Evolutionary conservation across 2,113 vertebrate species (phyloP), one percentile per base, ranked within the genome.

Genomic region (Axis porcinus): DNA sequence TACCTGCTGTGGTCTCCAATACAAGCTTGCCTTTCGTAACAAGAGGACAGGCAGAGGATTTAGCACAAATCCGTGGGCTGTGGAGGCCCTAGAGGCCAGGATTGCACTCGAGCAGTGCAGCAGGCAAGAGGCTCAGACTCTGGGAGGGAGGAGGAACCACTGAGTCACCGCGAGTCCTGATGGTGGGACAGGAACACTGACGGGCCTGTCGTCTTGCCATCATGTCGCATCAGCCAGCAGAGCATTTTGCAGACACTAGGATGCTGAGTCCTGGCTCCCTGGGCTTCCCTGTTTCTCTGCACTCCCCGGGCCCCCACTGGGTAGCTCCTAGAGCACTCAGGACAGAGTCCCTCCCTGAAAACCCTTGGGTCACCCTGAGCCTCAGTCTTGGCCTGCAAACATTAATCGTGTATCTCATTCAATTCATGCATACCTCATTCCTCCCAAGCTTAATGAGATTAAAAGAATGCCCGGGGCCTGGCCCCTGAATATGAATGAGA

Each of bases 371-470:
- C 95, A 95, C 91, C 40, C 88, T 76, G 64, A 94, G 47, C 50
- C 50, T 92, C 33, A 54, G 57, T 85, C 93, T 87, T 67, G 47
- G 54, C 76, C 94, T 93, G 82, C 89, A 52, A 62, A 95, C 91
- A 97, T 78, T 86, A 96, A 96, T 96, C 47, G 28, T 57, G 40
- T 83, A 84, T 88, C 90, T 87, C 89, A 96, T 96, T 95, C 67
- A 85, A 52, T 98, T 84, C 94, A 95, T 74, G 85, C 54, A 87
- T 74, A 87, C 94, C 87, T 95, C 96, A 83, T 74, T 96, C 86
- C 84, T 95, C 85, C n/a, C 1, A 50, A 89, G 74, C 30, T 89
- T 96, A 96, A 94, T 6, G 2, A 60, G 74, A 96, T 97, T 95
- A 90, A 95, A 94, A 91, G 70, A 95, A 95, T 64, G 50, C 62